Conservation (phyloP, 2,113 vertebrate genomes). For the Chlamydotis undulata region DNA sequence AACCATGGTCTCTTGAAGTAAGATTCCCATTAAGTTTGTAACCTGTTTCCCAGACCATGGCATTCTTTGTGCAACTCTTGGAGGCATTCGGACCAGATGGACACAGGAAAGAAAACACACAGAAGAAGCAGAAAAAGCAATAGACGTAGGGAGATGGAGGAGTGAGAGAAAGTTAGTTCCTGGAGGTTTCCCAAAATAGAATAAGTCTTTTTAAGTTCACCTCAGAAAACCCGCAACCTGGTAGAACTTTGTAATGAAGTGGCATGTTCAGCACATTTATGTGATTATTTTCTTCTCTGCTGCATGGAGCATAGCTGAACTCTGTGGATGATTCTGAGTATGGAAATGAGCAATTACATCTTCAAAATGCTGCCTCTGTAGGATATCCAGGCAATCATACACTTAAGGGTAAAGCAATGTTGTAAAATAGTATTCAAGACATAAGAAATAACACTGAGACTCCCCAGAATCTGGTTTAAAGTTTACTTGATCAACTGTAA, state of each 20-base stretch:
- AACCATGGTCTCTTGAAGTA: neutral
- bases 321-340: neutral
- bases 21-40: neutral
- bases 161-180: neutral
- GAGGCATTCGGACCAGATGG: neutral
- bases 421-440: neutral
- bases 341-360: neutral
- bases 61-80: neutral
- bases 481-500: neutral
- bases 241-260: neutral
- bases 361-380: neutral
- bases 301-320: neutral
- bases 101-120: neutral
- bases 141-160: neutral
- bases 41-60: neutral
- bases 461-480: neutral
- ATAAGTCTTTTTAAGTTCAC: neutral
- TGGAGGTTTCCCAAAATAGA: neutral
- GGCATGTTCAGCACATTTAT: neutral
- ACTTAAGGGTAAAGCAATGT: neutral
- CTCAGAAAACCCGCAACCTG: neutral
- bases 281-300: neutral
- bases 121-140: neutral
- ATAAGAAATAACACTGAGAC: neutral
- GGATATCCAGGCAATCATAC: neutral